Base-by-base conservation (phyloP, 23 tunicate genomes). In the Aplidium turbinatum region DNA sequence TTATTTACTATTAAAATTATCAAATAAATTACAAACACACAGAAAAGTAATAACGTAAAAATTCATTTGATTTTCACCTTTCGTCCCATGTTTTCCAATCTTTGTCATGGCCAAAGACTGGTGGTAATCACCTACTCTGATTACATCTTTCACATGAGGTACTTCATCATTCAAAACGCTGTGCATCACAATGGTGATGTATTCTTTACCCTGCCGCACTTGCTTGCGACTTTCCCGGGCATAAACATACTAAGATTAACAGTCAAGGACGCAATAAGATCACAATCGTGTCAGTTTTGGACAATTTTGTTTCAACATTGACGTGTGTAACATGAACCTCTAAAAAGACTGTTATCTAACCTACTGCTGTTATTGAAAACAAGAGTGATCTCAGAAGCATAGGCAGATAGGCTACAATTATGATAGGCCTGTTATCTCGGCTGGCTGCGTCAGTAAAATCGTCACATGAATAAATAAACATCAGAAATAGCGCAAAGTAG, bases 181-280 rank as follows among this genome's bases (percentile, higher is more conserved):
- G 86, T 91, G 91, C 97, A 91, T 91, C 3, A 91, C 83, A 33
- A 91, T 91, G 27, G 57, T 78, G 54, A 55, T 31, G 79, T 70
- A 84, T 35, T 91, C 86, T 31, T 72, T 53, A 0, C 81, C 86
- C 66, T 67, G 32, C 21, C 52, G 73, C 19, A 40, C 58, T 9
- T 78, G 57, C 16, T 67, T 46, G 32, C 97, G 50, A 21, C 78
- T 79, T 51, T 91, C 91, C 3, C 97, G 82, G 26, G 90, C 97
- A 57, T 91, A 91, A n/a, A 91, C 86, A 45, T 91, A 91, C 97
- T 91, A 13, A n/a, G n/a, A n/a, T n/a, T n/a, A n/a, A n/a, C n/a
- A n/a, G n/a, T n/a, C n/a, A n/a, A n/a, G n/a, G n/a, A n/a, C n/a
- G n/a, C n/a, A n/a, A n/a, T n/a, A n/a, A n/a, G n/a, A n/a, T n/a